Evolutionary conservation across 2,797 vertebrate genomes (phyloP).

Genomic region (Cyprinella venusta): DNA sequence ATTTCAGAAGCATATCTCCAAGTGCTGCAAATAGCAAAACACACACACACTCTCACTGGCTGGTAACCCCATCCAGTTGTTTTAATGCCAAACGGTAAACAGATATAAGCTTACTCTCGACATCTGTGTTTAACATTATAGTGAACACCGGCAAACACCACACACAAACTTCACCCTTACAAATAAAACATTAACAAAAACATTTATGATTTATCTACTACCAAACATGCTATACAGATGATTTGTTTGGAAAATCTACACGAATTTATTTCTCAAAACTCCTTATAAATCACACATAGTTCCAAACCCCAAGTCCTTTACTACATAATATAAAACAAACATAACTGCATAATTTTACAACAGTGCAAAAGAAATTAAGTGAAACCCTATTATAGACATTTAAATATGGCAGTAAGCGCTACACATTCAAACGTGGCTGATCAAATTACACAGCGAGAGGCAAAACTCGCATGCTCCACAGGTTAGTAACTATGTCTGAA

Average conservation of each 20-base stretch:
- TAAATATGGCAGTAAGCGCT: background rate
- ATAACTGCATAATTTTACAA: background rate
- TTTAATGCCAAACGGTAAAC: conserved; percentile 56
- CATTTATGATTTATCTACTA: background rate
- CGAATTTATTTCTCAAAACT: background rate
- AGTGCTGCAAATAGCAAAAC: conserved; percentile 40
- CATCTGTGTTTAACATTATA: conserved; percentile 62
- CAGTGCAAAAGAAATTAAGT: background rate
- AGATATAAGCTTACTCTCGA: conserved; percentile 55
- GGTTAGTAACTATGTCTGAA: conserved; percentile 2
- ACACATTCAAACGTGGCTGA: background rate
- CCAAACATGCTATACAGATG: background rate
- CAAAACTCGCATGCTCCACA: background rate
- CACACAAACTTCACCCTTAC: conserved; percentile 30
- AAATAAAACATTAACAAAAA: conserved; percentile 11
- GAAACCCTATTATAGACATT: background rate
- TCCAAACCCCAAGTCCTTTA: background rate
- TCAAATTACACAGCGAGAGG: background rate
- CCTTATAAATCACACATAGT: background rate
- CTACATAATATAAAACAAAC: background rate
- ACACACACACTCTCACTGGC: background rate
- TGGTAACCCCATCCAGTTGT: conserved; percentile 49
- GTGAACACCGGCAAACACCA: conserved; percentile 38
- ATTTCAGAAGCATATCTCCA: conserved; percentile 37
- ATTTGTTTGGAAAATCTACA: background rate